Percentiles rank a stretch among this genome's conserved stretches.
Conservation (phyloP, 1,140 invertebrate species). For the Octopus bimaculoides region DNA sequence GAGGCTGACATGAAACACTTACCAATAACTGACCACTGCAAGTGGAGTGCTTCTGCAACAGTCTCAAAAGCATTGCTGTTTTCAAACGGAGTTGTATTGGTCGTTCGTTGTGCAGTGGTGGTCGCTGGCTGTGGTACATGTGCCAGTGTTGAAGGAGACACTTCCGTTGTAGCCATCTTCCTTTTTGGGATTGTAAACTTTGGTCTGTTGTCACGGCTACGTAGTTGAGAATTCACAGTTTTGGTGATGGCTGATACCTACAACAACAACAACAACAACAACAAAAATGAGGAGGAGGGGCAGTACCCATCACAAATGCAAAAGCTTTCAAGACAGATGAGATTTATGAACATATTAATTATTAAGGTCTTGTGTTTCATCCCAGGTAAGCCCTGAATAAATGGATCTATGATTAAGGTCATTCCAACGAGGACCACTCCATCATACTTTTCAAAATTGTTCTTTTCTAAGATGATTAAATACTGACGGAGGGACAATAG, state of each 20-base stretch:
- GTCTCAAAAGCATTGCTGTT: conserved; percentile 42
- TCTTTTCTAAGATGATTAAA: too few relatives aligned
- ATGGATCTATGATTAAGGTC: too few relatives aligned
- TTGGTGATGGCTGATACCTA: conserved; percentile 44
- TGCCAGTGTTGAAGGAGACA: conserved; percentile 24
- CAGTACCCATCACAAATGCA: too few relatives aligned
- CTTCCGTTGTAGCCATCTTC: conserved; percentile 16
- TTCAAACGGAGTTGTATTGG: conserved; percentile 2
- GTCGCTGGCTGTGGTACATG: conserved; percentile 4
- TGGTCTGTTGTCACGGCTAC: conserved; percentile 18
- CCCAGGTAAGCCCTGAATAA: too few relatives aligned
- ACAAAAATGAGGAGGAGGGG: too few relatives aligned
- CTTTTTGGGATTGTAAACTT: conserved; percentile 14
- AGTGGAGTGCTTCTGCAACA: conserved; percentile 48
- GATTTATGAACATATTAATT: too few relatives aligned
- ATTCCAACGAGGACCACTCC: too few relatives aligned
- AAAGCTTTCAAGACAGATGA: too few relatives aligned
- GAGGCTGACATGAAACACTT: conserved; percentile 11
- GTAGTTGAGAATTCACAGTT: conserved; percentile 19
- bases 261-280: conserved; percentile 1
- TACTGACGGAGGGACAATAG: too few relatives aligned
- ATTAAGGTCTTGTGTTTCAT: too few relatives aligned
- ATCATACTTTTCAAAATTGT: too few relatives aligned
- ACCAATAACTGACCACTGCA: conserved; percentile 53
- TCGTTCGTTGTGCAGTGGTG: neutral